Evolutionary conservation across 1,140 invertebrate species (phyloP).

Genomic region (Pseudomyrmex pallidus): DNA sequence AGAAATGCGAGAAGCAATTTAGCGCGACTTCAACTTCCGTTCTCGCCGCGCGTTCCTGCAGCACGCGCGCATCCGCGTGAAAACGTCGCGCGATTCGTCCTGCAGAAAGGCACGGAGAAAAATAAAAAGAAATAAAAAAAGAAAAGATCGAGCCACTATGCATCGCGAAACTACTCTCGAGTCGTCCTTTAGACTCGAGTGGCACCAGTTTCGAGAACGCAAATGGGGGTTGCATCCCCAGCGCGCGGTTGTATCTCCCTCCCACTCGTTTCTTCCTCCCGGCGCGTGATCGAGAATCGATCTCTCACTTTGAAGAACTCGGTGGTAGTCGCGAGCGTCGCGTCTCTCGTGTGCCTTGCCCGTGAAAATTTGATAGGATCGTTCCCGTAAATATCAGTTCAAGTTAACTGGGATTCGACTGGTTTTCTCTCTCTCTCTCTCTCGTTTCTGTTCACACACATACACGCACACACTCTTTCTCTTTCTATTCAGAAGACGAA

Average conservation of each 20-base stretch:
- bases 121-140: background rate
- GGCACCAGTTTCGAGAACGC: slow-evolving; percentile 29
- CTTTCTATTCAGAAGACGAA: background rate
- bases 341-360: background rate
- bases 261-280: background rate
- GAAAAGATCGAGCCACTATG: slow-evolving; percentile 22
- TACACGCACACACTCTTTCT: too few species aligned
- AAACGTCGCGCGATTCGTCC: slow-evolving; percentile 25
- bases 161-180: slow-evolving; percentile 53
- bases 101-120: background rate
- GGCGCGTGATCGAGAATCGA: slow-evolving; percentile 16
- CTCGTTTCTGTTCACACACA: background rate
- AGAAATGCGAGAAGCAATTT: slow-evolving; percentile 36
- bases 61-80: background rate
- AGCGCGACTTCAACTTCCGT: slow-evolving; percentile 16
- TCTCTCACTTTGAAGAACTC: slow-evolving; percentile 22
- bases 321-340: background rate
- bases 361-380: slow-evolving; percentile 30
- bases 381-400: slow-evolving; percentile 25
- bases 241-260: slow-evolving; percentile 2
- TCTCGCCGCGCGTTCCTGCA: slow-evolving; percentile 3
- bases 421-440: background rate
- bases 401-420: slow-evolving; percentile 35
- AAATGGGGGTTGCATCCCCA: slow-evolving; percentile 7
- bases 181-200: background rate